phyloP scores from a whole-genome alignment of 1,140 invertebrate species.

The Ectropis grisescens region DNA sequence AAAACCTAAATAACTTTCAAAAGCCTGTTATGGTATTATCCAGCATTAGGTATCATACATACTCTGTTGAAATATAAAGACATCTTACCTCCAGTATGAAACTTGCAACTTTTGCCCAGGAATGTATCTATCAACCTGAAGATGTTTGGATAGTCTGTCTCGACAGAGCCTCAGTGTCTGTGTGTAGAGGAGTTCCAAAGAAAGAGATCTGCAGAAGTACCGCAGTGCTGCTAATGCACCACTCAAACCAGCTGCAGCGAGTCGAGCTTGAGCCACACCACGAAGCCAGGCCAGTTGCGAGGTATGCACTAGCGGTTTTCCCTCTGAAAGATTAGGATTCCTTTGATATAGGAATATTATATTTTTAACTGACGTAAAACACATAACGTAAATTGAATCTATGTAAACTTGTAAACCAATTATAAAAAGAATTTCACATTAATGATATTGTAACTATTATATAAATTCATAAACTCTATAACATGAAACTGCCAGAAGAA shows the following conservation, averaged over 20 bases:
- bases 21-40: no score
- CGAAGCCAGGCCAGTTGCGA: constrained; percentile 94
- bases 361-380: no score
- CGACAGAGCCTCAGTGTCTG: constrained; percentile 91
- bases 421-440: no score
- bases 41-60: no score
- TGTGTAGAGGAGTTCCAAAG: constrained; percentile 95
- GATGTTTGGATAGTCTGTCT: constrained; percentile 90
- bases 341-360: no score
- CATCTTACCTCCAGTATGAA: constrained; percentile 89
- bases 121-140: constrained; percentile 93
- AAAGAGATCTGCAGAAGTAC: constrained; percentile 95
- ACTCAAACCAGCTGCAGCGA: constrained; percentile 88
- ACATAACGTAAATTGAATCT: no score
- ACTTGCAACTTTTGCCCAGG: constrained; percentile 90
- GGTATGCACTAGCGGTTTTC: constrained; percentile 93
- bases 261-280: constrained; percentile 88
- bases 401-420: no score
- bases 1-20: no score
- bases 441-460: no score
- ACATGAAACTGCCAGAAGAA: no score
- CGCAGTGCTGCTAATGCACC: constrained; percentile 86
- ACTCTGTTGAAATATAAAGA: no score
- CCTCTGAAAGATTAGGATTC: constrained; percentile 89
- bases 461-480: no score